These are phyloP conservation scores for Zosterops pallidus DNA, from an alignment of 2,113 vertebrate genomes.

Conservation along the genomic window DNA sequence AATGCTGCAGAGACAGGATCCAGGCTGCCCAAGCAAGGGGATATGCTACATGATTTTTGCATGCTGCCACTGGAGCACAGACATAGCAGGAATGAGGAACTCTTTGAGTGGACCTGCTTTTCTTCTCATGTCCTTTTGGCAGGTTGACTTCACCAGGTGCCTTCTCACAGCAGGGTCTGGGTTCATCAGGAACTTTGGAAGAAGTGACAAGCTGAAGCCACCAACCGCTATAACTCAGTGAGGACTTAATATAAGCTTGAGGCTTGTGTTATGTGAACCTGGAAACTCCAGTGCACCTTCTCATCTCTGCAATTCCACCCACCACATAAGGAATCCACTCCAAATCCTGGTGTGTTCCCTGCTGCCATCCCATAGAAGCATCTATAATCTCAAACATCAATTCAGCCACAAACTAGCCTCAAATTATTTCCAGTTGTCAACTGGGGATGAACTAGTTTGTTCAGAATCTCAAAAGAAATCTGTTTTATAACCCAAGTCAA, in stretches of 20 bases:
- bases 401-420: background rate
- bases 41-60: background rate
- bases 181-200: background rate
- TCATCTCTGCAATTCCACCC: background rate
- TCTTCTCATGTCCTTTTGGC: background rate
- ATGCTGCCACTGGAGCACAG: background rate
- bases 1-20: conserved; percentile 33
- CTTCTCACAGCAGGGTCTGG: background rate
- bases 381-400: background rate
- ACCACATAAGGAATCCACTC: accelerated
- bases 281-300: background rate
- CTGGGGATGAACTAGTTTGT: background rate
- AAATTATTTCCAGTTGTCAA: background rate
- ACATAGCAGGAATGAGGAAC: background rate
- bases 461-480: background rate
- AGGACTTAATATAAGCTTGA: background rate
- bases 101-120: background rate
- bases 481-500: background rate
- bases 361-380: background rate
- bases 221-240: background rate
- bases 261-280: background rate
- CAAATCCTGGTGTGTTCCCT: background rate
- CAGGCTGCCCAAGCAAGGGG: conserved; percentile 1
- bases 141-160: background rate
- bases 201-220: background rate